These are phyloP conservation scores for Pachypanchax playfairii DNA, from an alignment of 2,113 vertebrate species.

Conservation along the genomic window DNA sequence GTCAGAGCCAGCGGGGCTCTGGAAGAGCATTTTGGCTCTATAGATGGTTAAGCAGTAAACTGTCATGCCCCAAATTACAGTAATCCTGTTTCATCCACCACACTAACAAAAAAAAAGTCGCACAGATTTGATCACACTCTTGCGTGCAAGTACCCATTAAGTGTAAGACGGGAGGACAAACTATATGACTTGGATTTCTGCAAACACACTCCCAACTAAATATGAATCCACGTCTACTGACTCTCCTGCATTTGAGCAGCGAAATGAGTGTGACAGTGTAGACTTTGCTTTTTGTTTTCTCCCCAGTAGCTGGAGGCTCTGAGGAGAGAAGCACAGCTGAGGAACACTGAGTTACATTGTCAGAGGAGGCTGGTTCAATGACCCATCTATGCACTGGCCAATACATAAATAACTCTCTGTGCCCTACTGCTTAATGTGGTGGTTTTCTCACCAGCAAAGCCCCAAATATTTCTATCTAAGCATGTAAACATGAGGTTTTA, in stretches of 20 bases:
- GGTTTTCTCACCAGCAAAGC: constrained; percentile 2
- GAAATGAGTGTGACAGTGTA: constrained; percentile 36
- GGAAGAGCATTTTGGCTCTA: constrained; percentile 50
- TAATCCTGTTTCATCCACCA: constrained; percentile 46
- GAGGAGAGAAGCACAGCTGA: constrained; percentile 29
- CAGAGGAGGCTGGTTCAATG: constrained; percentile 60
- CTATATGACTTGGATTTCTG: not conserved
- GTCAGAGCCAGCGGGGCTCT: constrained; percentile 53
- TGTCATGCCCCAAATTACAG: constrained; percentile 52
- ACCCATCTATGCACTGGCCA: constrained; percentile 56
- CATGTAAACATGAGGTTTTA: not conserved
- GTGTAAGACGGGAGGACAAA: no score
- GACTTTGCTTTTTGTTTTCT: not conserved
- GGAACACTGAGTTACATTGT: constrained; percentile 72
- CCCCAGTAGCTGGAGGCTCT: constrained; percentile 25
- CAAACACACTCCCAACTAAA: constrained; percentile 6
- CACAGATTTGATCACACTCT: constrained; percentile 23
- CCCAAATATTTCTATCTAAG: not conserved
- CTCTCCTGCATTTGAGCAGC: constrained; percentile 10
- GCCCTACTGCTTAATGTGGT: constrained; percentile 29
- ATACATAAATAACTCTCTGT: constrained; percentile 40
- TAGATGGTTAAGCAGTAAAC: constrained; percentile 47
- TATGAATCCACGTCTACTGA: not conserved
- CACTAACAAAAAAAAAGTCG: constrained; percentile 4
- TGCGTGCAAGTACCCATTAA: not conserved